These are phyloP conservation scores for Papilio machaon DNA, from an alignment of 1,140 invertebrate genomes.

Conservation along the genomic window DNA sequence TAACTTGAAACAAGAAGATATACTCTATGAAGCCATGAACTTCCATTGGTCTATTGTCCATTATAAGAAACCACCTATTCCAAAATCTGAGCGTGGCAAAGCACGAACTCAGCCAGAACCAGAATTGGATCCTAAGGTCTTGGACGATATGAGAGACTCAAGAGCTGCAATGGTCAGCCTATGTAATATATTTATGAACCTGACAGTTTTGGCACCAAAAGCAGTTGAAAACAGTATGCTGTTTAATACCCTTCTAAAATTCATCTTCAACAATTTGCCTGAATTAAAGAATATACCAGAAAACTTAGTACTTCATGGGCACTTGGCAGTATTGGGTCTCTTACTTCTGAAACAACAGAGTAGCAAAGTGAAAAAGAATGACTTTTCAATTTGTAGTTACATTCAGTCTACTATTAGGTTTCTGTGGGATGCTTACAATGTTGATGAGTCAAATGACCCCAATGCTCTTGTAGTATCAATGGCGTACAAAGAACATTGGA, in stretches of 20 bases:
- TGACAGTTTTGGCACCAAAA: constrained; percentile 93
- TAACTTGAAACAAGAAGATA: constrained; percentile 89
- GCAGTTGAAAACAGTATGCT: constrained; percentile 88
- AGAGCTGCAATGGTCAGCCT: constrained; percentile 91
- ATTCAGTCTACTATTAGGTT: constrained; percentile 94
- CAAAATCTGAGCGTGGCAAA: constrained; percentile 89
- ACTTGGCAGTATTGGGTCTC: constrained; percentile 91
- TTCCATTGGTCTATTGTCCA: constrained; percentile 94
- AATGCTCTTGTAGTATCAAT: constrained; percentile 91
- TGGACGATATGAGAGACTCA: constrained; percentile 92
- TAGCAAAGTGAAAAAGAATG: constrained; percentile 91
- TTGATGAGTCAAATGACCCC: constrained; percentile 93
- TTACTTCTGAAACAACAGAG: constrained; percentile 92
- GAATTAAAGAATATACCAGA: constrained; percentile 91
- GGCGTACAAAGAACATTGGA: constrained; percentile 93
- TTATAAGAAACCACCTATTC: constrained; percentile 91
- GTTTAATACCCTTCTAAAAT: constrained; percentile 91
- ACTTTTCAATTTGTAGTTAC: constrained; percentile 93
- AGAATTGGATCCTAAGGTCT: constrained; percentile 86
- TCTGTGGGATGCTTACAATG: constrained; percentile 95
- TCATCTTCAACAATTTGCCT: constrained; percentile 93
- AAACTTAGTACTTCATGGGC: constrained; percentile 92
- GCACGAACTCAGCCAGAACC: constrained; percentile 88
- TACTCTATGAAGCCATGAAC: constrained; percentile 89
- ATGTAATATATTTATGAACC: constrained; percentile 96